A percentile compares a stretch with the other conserved stretches of the same genome.
These are phyloP conservation scores for Smutsia temminckii DNA, from an alignment of 2,797 vertebrate genomes.

Conservation along the genomic window DNA sequence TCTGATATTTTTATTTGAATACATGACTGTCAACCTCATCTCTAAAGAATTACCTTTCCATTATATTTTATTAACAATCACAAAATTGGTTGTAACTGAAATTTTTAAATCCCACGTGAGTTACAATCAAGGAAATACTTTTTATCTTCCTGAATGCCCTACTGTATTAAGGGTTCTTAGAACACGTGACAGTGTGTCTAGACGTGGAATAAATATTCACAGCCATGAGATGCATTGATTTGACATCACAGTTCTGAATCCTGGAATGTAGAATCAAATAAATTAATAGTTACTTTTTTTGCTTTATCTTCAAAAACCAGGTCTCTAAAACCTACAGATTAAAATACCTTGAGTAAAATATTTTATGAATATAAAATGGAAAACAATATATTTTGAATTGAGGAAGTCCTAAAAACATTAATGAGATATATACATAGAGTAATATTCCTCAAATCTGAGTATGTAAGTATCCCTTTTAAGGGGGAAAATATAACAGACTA, in stretches of 20 bases:
- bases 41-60: neutral
- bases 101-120: neutral
- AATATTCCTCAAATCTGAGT: neutral
- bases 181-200: neutral
- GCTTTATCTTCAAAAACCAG: neutral
- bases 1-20: slow-evolving; percentile 2
- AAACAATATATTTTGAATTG: neutral
- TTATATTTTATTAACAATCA: slow-evolving; percentile 23
- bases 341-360: neutral
- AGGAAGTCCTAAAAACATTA: neutral
- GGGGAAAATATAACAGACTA: neutral
- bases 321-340: neutral
- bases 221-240: neutral
- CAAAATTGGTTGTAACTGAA: neutral
- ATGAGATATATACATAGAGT: neutral
- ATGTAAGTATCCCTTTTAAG: neutral
- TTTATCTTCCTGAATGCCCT: neutral
- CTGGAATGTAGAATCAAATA: neutral
- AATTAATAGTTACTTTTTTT: neutral
- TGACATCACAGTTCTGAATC: neutral
- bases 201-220: neutral
- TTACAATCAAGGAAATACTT: neutral
- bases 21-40: neutral
- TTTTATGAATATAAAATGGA: slow-evolving; percentile 24
- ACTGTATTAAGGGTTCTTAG: neutral